Base-by-base conservation (phyloP, 2,797 vertebrate genomes). In the Steatocranus sp. region DNA sequence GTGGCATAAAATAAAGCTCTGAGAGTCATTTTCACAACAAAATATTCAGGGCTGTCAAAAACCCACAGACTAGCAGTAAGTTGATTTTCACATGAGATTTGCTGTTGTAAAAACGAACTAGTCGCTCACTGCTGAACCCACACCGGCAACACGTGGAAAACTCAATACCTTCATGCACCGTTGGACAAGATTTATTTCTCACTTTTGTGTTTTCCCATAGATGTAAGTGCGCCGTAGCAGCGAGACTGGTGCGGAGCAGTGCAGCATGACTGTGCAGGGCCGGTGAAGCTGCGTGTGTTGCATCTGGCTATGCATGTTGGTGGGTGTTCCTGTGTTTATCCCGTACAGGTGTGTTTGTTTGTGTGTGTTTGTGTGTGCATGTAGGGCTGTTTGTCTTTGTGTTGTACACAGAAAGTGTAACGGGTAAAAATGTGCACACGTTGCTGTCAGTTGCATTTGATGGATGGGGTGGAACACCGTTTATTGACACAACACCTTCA, bases 401-500 rank as follows among this genome's bases (percentile, higher is more conserved):
- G 38, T 17, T 20, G n/a, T 41, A 51, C 63, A 74, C 36, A 76
- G 78, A 80, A 83, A 78, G 80, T 82, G 82, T 76, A 80, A 85
- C 23, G 43, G 74, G 88, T 90, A 76, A 86, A 94, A 92, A 88
- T 61, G 84, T 82, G 87, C 91, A 92, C 92, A 91, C 90, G 89
- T 84, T 89, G 80, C 91, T 88, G 92, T 92, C 92, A 91, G 86
- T 54, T 43, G 78, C 1, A 10, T 56, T 79, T 96, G 95, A 95
- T 94, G 88, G 92, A 96, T 95, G 91, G 86, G 81, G 85, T 88
- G 87, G 91, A 95, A 94, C 91, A 85, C 80, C 66, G 85, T 94
- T 95, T 95, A 95, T 95, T 95, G 95, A 95, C 93, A 95, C 93
- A 92, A 95, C 93, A 93, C 94, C 93, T 95, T 95, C 87, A 93